Conservation (phyloP, 2,888 invertebrate species). For the Emmelina monodactyla region DNA sequence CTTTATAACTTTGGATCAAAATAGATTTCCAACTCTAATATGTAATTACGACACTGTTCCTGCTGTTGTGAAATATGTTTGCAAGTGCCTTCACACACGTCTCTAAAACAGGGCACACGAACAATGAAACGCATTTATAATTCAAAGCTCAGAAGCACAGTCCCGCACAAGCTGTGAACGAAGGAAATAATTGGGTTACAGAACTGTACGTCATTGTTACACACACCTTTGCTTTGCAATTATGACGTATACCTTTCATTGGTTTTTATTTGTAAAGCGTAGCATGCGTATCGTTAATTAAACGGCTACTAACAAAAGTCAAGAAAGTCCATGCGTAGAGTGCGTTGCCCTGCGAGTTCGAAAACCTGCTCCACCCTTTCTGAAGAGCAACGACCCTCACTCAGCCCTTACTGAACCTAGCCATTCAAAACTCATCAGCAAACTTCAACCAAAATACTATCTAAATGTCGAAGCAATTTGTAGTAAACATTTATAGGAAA, state of each 20-base stretch:
- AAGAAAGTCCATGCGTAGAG: slow-evolving; percentile 30
- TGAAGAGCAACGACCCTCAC: slow-evolving; percentile 55
- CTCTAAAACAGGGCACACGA: neutral
- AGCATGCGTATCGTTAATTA: neutral
- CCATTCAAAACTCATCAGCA: too few species aligned
- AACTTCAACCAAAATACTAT: too few species aligned
- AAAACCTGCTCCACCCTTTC: slow-evolving; percentile 28
- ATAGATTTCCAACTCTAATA: too few species aligned
- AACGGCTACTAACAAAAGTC: neutral
- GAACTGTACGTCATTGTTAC: neutral
- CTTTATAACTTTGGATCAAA: too few species aligned
- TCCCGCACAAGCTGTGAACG: neutral
- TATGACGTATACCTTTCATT: neutral
- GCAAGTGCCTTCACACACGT: too few species aligned
- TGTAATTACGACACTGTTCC: too few species aligned
- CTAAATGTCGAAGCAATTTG: too few species aligned
- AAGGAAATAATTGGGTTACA: neutral
- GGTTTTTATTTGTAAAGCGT: neutral
- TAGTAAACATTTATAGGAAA: too few species aligned
- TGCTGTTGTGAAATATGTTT: too few species aligned
- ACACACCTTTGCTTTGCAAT: neutral
- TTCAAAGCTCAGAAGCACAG: neutral
- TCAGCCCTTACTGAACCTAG: slow-evolving; percentile 47
- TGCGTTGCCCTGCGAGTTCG: slow-evolving; percentile 43
- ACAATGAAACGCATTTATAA: neutral